Evolutionary conservation across 2,113 vertebrate species (phyloP), one percentile per base, ranked within the genome.

Genomic region (Sebastes schlegelii): DNA sequence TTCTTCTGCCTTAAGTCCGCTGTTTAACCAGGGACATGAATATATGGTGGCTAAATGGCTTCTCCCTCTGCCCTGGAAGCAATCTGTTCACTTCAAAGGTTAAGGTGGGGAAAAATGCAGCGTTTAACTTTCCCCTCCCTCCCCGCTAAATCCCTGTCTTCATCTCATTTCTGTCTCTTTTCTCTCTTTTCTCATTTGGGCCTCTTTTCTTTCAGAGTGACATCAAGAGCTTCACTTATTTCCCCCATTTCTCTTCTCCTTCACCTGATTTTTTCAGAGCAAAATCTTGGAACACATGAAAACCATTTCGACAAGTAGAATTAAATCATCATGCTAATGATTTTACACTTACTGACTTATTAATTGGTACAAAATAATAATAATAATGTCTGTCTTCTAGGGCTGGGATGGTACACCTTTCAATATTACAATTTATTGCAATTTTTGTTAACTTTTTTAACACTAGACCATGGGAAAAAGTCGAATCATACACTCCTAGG

Each of bases 51-150:
- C 23, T 87, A 85, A 91, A 87, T 89, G 88, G 86, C 85, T 91
- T 90, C 80, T 82, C 79, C 80, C 79, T 89, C 74, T 84, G 85
- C 83, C 85, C 86, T 90, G 91, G 87, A 93, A 92, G 87, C 87
- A 93, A 88, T 92, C 85, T 86, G 84, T 92, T 91, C 84, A 93
- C 92, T 93, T 94, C 92, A 94, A 94, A 92, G 86, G 81, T 78
- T 69, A 60, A 65, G 12, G 70, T 60, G 77, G 19, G 21, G 45
- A 66, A 6, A 9, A 11, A 8, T 64, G 79, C 92, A 68, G 80
- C 95, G 93, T 96, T 97, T 96, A 95, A 95, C 95, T 96, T 74
- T 19, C 69, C 83, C 84, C 94, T 90, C 92, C 95, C 80, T 79
- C 92, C n/a, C 88, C 10, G 40, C 75, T 95, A 79, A 78, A 77